Evolutionary conservation across 1,140 invertebrate species (phyloP).

Genomic region (Drosophila eugracilis): DNA sequence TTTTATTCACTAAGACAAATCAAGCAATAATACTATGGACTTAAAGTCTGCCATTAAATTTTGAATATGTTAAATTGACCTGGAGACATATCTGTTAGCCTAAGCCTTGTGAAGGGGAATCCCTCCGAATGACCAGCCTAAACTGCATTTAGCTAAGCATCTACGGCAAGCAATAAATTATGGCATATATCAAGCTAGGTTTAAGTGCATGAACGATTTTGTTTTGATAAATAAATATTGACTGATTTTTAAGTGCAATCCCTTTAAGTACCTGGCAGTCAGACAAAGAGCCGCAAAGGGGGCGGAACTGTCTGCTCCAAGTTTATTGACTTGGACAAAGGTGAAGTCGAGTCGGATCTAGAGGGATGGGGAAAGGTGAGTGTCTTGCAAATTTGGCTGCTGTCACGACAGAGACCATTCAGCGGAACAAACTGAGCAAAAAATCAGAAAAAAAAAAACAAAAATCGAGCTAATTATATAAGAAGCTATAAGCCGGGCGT

Average conservation of each 20-base stretch:
- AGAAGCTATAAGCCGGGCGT: conserved; percentile 40
- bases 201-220: conserved; percentile 65
- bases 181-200: conserved; percentile 52
- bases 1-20: background rate
- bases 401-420: conserved; percentile 33
- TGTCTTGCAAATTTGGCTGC: conserved; percentile 44
- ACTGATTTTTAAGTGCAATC: conserved; percentile 65
- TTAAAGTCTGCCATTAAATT: background rate
- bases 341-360: conserved; percentile 2
- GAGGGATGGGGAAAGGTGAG: conserved; percentile 3
- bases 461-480: conserved; percentile 66
- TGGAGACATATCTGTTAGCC: conserved; percentile 2
- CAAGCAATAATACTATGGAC: background rate
- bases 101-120: background rate
- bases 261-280: background rate
- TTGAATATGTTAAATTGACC: background rate
- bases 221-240: conserved; percentile 73
- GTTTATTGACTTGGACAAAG: conserved; percentile 49
- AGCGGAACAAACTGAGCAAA: conserved; percentile 53
- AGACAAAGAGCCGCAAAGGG: conserved; percentile 20
- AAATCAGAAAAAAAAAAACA: conserved; percentile 3
- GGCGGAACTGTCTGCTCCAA: conserved; percentile 22
- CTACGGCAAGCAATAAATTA: conserved; percentile 42
- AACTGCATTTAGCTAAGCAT: conserved; percentile 41
- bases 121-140: conserved; percentile 10